Conservation (phyloP, 2,797 vertebrate genomes). For the Scyliorhinus canicula region DNA sequence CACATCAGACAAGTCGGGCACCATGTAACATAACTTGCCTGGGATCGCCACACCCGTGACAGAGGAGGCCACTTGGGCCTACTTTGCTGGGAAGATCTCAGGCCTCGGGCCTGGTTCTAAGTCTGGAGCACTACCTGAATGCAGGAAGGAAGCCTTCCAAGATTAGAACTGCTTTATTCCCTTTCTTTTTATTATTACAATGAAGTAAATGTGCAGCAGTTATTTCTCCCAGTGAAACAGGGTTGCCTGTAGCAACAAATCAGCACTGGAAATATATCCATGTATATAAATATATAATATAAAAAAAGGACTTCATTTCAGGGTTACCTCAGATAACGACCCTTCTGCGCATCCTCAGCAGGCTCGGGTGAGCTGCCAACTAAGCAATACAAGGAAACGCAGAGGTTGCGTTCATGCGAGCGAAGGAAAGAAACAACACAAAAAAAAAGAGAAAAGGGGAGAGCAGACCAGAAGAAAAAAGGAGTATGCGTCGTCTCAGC, state of each 20-base stretch:
- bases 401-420: constrained; percentile 42
- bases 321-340: constrained; percentile 66
- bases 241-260: not conserved
- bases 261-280: constrained; percentile 49
- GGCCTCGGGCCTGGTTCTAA: not conserved
- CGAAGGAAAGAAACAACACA: not conserved
- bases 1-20: constrained; percentile 67
- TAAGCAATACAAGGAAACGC: constrained; percentile 53
- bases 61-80: constrained; percentile 36
- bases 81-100: not conserved
- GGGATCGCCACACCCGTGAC: not conserved
- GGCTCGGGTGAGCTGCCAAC: constrained; percentile 47
- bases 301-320: constrained; percentile 56
- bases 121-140: not conserved
- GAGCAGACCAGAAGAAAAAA: not conserved
- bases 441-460: no score
- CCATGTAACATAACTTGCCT: constrained; percentile 53
- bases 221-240: not conserved
- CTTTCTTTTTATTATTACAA: not conserved
- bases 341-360: constrained; percentile 49
- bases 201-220: not conserved
- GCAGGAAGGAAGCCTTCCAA: not conserved
- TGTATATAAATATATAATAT: constrained; percentile 50
- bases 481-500: constrained; percentile 38
- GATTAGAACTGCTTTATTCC: not conserved